Percentiles rank a stretch among this genome's conserved stretches.
phyloP scores from a whole-genome alignment of 2,888 invertebrate genomes.

The Volucella inflata region DNA sequence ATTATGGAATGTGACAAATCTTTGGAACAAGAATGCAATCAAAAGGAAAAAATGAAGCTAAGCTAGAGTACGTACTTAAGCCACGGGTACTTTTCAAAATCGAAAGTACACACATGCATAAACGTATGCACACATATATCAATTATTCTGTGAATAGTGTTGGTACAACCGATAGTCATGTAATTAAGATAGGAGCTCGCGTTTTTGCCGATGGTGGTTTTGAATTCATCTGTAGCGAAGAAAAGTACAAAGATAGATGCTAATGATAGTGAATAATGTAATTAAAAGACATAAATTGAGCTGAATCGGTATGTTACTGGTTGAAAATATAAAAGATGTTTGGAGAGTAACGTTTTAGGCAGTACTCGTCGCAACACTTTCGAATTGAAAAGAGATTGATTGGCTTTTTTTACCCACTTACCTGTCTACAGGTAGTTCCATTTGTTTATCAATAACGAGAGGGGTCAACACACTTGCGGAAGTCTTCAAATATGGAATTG shows the following conservation, averaged over 20 bases:
- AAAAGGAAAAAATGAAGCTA: constrained; percentile 1
- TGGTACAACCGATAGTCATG: not conserved
- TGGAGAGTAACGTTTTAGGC: not conserved
- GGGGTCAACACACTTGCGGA: no score
- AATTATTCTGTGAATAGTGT: no score
- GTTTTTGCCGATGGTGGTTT: not conserved
- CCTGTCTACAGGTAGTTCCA: no score
- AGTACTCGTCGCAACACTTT: no score
- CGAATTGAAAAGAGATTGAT: no score
- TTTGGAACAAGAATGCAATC: constrained; percentile 34
- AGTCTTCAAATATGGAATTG: no score
- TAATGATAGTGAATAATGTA: not conserved
- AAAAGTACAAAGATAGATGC: not conserved
- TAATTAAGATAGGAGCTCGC: not conserved
- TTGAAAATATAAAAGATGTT: not conserved
- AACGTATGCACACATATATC: no score
- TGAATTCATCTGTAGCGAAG: not conserved
- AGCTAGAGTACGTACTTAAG: not conserved
- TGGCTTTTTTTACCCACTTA: no score
- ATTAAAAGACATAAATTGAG: not conserved
- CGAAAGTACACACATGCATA: no score
- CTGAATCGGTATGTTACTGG: not conserved
- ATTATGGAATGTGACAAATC: constrained; percentile 57
- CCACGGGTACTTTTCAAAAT: not conserved
- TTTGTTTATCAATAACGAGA: no score